These are phyloP conservation scores for Danaus plexippus DNA, from an alignment of 1,140 invertebrate genomes.

Conservation along the genomic window DNA sequence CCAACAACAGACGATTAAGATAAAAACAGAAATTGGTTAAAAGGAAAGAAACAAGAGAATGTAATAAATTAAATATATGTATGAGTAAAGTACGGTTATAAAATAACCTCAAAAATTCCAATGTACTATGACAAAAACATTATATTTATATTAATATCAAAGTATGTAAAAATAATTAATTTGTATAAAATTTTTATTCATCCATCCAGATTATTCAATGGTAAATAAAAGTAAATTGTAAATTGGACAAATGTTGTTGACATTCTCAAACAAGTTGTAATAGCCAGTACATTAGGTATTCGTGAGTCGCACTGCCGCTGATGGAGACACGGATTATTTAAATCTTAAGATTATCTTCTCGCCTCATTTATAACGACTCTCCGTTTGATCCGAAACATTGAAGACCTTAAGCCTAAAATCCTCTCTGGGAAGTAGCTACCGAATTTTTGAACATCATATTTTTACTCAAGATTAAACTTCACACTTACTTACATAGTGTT, in stretches of 20 bases:
- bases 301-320: constrained; percentile 19
- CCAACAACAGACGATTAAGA: too few species aligned
- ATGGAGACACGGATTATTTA: constrained; percentile 29
- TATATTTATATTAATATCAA: too few species aligned
- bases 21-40: too few species aligned
- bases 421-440: constrained; percentile 12
- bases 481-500: not conserved
- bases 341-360: constrained; percentile 32
- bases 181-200: constrained; percentile 5
- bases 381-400: constrained; percentile 23
- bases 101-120: too few species aligned
- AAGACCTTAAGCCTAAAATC: constrained; percentile 16
- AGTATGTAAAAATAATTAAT: too few species aligned
- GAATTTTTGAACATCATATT: constrained; percentile 12
- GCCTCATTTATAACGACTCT: constrained; percentile 28
- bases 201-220: too few species aligned
- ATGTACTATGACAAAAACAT: too few species aligned
- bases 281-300: constrained; percentile 26
- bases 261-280: constrained; percentile 3
- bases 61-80: too few species aligned
- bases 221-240: too few species aligned
- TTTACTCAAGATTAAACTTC: constrained; percentile 4
- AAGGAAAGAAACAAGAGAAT: too few species aligned
- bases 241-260: too few species aligned
- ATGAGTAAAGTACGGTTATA: too few species aligned